These are phyloP conservation scores for Dasypolia templi DNA, from an alignment of 2,888 invertebrate genomes.

Conservation along the genomic window DNA sequence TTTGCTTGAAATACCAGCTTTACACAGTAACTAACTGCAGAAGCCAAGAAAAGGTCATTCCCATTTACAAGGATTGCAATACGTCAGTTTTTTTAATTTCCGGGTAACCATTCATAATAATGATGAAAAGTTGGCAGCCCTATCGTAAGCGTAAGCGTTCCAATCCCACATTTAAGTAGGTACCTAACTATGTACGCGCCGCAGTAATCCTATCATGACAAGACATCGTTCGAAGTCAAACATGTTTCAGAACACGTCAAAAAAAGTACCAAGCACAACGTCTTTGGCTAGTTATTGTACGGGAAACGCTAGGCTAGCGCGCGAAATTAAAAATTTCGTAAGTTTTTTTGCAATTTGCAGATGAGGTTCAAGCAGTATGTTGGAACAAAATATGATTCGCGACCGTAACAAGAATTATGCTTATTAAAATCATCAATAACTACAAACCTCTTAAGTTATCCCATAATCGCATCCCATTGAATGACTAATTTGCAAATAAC, in stretches of 20 bases:
- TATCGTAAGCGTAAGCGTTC: conserved; percentile 33
- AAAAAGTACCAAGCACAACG: neutral
- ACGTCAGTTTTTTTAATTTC: conserved; percentile 10
- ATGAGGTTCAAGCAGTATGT: too few relatives aligned
- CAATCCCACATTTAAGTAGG: too few relatives aligned
- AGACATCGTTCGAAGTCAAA: conserved; percentile 19
- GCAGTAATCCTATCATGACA: conserved; percentile 47
- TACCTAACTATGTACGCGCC: neutral
- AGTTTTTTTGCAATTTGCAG: too few relatives aligned
- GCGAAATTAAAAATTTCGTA: too few relatives aligned
- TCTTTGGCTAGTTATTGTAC: neutral
- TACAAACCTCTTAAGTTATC: too few relatives aligned
- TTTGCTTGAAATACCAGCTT: too few relatives aligned
- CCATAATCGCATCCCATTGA: too few relatives aligned
- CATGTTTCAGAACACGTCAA: conserved; percentile 22
- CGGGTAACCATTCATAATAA: neutral
- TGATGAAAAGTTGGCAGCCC: conserved; percentile 22
- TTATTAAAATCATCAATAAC: too few relatives aligned
- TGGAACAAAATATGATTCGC: too few relatives aligned
- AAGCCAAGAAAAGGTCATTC: neutral
- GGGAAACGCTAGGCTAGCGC: too few relatives aligned
- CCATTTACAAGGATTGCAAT: conserved; percentile 6
- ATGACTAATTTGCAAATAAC: too few relatives aligned
- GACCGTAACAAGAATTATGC: too few relatives aligned
- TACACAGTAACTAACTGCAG: neutral